Percentiles rank a stretch among this genome's conserved stretches.
These are phyloP conservation scores for Phylloscopus trochilus DNA, from an alignment of 2,113 vertebrate genomes.

Conservation along the genomic window DNA sequence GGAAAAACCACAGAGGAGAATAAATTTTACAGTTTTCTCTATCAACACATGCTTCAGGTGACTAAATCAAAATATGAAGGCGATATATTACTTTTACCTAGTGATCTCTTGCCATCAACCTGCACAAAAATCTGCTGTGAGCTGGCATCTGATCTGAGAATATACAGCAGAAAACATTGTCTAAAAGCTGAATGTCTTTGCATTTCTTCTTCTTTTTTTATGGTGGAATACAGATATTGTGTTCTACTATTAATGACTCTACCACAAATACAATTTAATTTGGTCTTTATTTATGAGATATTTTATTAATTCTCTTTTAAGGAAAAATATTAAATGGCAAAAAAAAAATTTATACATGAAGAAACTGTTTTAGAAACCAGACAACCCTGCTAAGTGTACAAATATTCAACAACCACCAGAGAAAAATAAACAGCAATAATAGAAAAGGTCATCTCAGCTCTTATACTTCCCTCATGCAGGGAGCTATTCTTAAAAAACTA, in stretches of 20 bases:
- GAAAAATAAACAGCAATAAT: background rate
- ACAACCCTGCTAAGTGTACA: background rate
- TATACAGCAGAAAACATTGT: background rate
- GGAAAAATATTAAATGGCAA: background rate
- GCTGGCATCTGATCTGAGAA: background rate
- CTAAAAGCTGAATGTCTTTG: background rate
- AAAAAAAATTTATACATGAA: background rate
- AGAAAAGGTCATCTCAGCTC: slow-evolving; percentile 5
- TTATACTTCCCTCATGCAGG: background rate
- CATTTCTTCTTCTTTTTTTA: background rate
- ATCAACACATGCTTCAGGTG: background rate
- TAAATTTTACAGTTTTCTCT: background rate
- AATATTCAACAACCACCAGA: background rate
- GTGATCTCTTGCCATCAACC: background rate
- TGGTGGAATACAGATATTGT: background rate
- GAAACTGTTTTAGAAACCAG: background rate
- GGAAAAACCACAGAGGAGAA: background rate
- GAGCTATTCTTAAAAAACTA: background rate
- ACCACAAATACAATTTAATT: background rate
- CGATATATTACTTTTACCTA: background rate
- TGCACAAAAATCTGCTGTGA: background rate
- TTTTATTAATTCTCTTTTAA: background rate
- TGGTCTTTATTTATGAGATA: background rate
- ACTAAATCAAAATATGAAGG: background rate
- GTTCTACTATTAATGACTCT: background rate